Evolutionary conservation across 2,888 invertebrate species (phyloP).

Genomic region (Pantelozetes paolii): DNA sequence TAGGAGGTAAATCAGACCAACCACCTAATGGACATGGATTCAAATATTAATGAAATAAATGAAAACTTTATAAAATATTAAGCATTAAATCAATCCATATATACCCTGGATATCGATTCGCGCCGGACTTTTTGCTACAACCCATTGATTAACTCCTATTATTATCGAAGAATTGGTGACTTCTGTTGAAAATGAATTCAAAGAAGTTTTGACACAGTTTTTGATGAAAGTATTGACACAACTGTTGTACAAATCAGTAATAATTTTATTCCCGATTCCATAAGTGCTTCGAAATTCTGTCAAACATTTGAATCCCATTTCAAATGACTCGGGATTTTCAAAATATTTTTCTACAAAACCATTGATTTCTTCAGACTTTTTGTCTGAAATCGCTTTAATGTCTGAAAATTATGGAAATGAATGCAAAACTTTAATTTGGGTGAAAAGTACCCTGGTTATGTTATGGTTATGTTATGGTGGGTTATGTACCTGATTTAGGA

Average conservation of each 20-base stretch:
- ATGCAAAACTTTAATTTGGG: not conserved
- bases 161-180: not conserved
- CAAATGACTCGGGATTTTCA: not conserved
- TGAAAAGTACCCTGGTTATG: too few species aligned
- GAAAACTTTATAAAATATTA: too few species aligned
- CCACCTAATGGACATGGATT: constrained; percentile 52
- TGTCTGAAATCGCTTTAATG: not conserved
- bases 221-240: constrained; percentile 8
- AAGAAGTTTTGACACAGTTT: constrained; percentile 20
- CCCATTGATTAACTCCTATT: constrained; percentile 50
- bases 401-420: not conserved
- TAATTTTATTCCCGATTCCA: not conserved
- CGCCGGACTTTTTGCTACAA: constrained; percentile 55
- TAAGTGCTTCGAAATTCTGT: not conserved
- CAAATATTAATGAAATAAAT: not conserved
- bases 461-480: too few species aligned
- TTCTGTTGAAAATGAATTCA: not conserved
- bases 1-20: constrained; percentile 61
- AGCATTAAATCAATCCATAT: not conserved
- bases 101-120: constrained; percentile 54
- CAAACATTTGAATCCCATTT: not conserved
- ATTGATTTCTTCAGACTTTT: not conserved
- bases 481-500: not conserved
- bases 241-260: not conserved
- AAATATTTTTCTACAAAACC: not conserved